A percentile compares a stretch with the other conserved stretches of the same genome.
Conservation (phyloP, 2,888 invertebrate species). For the Bombylius major region DNA sequence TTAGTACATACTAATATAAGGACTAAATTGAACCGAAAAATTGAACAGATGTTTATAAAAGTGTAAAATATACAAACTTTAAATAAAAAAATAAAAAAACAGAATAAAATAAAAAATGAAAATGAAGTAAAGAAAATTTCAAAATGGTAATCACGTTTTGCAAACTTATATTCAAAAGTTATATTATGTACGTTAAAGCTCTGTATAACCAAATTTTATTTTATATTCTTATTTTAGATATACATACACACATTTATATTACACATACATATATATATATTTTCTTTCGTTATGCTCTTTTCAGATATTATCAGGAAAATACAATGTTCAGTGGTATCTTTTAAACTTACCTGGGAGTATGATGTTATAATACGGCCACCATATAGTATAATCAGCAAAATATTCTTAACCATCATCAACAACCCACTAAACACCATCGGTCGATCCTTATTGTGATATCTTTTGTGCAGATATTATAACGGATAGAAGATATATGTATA, state of each 20-base stretch:
- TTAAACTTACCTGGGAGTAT: background rate
- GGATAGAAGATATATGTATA: background rate
- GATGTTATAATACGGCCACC: background rate
- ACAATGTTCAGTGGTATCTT: conserved; percentile 7
- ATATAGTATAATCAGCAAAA: background rate
- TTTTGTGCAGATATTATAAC: background rate
- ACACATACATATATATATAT: background rate
- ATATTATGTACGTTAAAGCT: conserved; percentile 4
- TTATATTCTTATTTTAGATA: background rate
- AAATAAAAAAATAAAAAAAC: too few species aligned
- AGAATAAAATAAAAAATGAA: too few species aligned
- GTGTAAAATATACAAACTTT: too few species aligned
- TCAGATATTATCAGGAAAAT: conserved; percentile 12
- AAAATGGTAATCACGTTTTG: background rate
- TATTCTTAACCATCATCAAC: background rate
- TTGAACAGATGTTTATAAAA: too few species aligned
- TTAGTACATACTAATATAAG: too few species aligned
- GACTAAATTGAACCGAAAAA: too few species aligned
- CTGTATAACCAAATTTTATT: background rate
- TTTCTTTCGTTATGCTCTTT: background rate
- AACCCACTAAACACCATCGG: background rate
- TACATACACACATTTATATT: background rate
- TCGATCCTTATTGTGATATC: background rate
- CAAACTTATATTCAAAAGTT: conserved; percentile 7
- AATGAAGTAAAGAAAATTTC: too few species aligned